Evolutionary conservation across 2,888 invertebrate genomes (phyloP).

Genomic region (Ptychoptera albimana): DNA sequence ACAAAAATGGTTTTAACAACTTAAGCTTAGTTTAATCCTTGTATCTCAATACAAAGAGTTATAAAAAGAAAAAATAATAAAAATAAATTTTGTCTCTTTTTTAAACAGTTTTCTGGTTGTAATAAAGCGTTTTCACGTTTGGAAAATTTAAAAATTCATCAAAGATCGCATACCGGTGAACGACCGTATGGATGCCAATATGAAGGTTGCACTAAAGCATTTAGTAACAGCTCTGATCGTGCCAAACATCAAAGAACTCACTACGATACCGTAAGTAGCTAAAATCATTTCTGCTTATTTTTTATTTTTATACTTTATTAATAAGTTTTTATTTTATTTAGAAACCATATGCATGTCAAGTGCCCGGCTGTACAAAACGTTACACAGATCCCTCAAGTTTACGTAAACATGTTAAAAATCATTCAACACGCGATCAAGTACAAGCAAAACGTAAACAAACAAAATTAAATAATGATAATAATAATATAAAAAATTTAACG

Average conservation of each 20-base stretch:
- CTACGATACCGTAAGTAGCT: slow-evolving; percentile 77
- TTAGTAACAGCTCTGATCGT: slow-evolving; percentile 95
- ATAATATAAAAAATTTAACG: neutral
- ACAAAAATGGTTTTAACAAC: neutral
- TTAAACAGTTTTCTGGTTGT: slow-evolving; percentile 76
- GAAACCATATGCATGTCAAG: slow-evolving; percentile 88
- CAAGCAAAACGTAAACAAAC: slow-evolving; percentile 8
- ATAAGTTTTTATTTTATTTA: slow-evolving; percentile 28
- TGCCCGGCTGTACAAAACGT: slow-evolving; percentile 71
- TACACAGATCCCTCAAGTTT: slow-evolving; percentile 91
- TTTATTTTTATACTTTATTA: neutral
- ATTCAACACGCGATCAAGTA: slow-evolving; percentile 27
- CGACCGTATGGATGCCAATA: slow-evolving; percentile 91
- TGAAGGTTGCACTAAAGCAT: slow-evolving; percentile 84
- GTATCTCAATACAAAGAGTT: neutral
- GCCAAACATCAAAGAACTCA: slow-evolving; percentile 98
- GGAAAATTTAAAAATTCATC: slow-evolving; percentile 96
- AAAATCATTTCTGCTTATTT: neutral
- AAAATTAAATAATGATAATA: slow-evolving; percentile 11
- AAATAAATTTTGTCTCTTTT: slow-evolving; percentile 4
- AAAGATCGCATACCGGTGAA: slow-evolving; percentile 90
- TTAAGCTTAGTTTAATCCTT: neutral
- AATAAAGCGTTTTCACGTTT: slow-evolving; percentile 90
- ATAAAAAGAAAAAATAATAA: neutral
- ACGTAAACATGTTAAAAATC: slow-evolving; percentile 83